Evolutionary conservation across 1,140 invertebrate species (phyloP), one percentile per base, ranked within the genome.

Genomic region (Luehdorfia chinensis): DNA sequence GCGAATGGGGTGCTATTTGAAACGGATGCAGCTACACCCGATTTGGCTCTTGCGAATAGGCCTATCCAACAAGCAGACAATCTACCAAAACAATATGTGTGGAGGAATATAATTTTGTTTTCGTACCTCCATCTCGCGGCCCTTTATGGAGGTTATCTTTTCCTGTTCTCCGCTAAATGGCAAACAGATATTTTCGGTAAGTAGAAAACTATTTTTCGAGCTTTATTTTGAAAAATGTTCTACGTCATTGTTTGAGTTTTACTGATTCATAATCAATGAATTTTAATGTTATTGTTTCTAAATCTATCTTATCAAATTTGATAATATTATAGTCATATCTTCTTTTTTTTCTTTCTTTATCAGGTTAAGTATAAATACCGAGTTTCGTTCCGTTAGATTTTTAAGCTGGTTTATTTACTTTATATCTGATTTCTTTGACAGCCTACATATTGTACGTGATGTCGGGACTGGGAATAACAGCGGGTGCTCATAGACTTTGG

Each of bases 401-500:
- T n/a, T n/a, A n/a, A n/a, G n/a, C n/a, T n/a, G n/a, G n/a, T n/a
- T n/a, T n/a, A n/a, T n/a, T n/a, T n/a, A n/a, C n/a, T n/a, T n/a
- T n/a, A n/a, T n/a, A n/a, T n/a, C n/a, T 14, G 6, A 39, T 28
- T 28, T 28, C 4, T 6, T 28, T 28, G 2, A 1, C 84, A 95
- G 93, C 92, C 8, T 87, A 91, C 21, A 4, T 91, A 0, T 61
- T 94, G 43, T 96, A 96, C 80, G 77, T 92, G 36, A 74, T 90
- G 15, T 90, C 90, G 12, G 95, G 93, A 2, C 66, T 96, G 12
- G 95, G 95, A 2, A 93, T 98, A 41, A 99, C 97, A 8, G 97
- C 96, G 19, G 97, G 97, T 12, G 96, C 95, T 5, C 97, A 99
- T 78, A 90, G 97, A 62, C 89, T 98, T 13, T 99, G 97, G 97